Percentiles rank a stretch among this genome's conserved stretches.
Evolutionary conservation across 2,113 vertebrate species (phyloP).

Genomic region (Dryoscopus gambensis): DNA sequence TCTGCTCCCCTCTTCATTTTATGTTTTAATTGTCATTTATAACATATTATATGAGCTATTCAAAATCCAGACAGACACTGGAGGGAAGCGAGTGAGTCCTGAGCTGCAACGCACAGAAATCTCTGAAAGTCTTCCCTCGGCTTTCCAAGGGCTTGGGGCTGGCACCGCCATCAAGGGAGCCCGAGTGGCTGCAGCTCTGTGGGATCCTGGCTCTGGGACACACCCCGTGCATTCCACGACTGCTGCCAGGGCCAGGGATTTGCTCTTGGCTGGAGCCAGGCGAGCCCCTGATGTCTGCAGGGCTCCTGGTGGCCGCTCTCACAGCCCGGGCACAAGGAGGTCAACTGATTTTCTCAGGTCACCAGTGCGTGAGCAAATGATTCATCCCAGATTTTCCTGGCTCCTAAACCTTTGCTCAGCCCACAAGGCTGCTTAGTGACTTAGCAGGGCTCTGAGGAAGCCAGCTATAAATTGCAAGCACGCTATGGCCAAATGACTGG

Average conservation of each 20-base stretch:
- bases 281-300: not conserved
- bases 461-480: not conserved
- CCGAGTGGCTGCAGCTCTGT: not conserved
- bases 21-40: constrained; percentile 35
- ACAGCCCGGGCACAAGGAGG: not conserved
- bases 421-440: constrained; percentile 6
- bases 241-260: not conserved
- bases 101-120: not conserved
- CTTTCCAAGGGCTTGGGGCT: not conserved
- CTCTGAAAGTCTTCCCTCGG: not conserved
- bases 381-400: constrained; percentile 14
- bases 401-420: constrained; percentile 13
- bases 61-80: constrained; percentile 5
- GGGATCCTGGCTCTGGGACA: not conserved
- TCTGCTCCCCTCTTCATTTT: constrained; percentile 32
- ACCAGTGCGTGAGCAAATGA: not conserved
- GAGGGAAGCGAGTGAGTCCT: not conserved
- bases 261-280: not conserved
- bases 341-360: constrained; percentile 10
- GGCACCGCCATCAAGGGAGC: not conserved
- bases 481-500: not conserved
- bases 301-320: not conserved
- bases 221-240: fast-evolving
- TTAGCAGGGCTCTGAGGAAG: not conserved
- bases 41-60: constrained; percentile 15